These are phyloP conservation scores for Crocidura indochinensis DNA, from an alignment of 2,797 vertebrate species.

Conservation along the genomic window DNA sequence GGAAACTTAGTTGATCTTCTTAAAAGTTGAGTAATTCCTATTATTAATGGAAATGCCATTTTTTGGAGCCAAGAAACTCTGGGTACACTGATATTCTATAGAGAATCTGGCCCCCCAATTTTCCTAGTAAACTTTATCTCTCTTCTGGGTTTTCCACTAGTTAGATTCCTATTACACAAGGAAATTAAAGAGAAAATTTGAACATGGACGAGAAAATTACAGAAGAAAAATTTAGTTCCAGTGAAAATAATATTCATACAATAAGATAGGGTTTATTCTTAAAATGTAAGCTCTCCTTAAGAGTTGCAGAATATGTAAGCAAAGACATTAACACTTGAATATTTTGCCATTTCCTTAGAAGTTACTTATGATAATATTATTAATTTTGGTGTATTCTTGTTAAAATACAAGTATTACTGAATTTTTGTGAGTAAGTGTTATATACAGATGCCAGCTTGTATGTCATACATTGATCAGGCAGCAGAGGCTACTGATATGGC, in stretches of 20 bases:
- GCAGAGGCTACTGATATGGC: background rate
- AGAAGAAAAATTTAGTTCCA: too few relatives aligned
- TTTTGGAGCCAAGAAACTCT: background rate
- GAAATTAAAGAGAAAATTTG: background rate
- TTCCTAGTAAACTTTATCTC: background rate
- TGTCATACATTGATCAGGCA: background rate
- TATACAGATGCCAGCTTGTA: too few relatives aligned
- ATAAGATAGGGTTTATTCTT: background rate
- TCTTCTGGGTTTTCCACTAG: background rate
- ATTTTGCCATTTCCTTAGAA: background rate
- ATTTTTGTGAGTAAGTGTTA: background rate
- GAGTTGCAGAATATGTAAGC: background rate
- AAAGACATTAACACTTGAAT: too few relatives aligned
- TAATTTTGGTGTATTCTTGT: background rate
- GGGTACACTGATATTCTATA: background rate
- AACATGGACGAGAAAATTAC: background rate
- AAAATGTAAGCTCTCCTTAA: background rate
- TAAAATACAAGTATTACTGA: background rate
- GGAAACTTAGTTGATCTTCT: background rate
- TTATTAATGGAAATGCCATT: background rate
- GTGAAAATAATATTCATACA: background rate
- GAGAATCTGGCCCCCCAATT: too few relatives aligned
- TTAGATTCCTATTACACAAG: too few relatives aligned
- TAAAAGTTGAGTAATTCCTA: background rate
- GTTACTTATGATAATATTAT: background rate